Percentiles rank a stretch among this genome's conserved stretches.
phyloP scores from a whole-genome alignment of 1,140 invertebrate genomes.

The Oscheius sp. region DNA sequence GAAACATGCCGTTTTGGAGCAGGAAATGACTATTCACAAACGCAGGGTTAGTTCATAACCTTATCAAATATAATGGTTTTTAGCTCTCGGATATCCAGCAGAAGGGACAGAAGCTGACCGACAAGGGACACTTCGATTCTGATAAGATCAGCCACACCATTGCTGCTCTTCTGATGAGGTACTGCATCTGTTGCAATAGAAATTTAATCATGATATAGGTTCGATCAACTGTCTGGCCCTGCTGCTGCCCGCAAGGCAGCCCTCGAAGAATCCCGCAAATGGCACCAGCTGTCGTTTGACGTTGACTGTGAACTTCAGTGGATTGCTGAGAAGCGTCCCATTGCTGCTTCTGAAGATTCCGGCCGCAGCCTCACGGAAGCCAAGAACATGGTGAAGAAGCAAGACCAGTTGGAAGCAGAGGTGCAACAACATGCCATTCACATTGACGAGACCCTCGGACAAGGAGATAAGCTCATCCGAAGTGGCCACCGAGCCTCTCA shows the following conservation, averaged over 20 bases:
- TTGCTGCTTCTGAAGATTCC: constrained; percentile 72
- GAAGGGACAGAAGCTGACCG: constrained; percentile 80
- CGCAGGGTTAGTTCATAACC: constrained; percentile 72
- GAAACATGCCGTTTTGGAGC: constrained; percentile 79
- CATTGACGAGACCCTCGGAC: constrained; percentile 76
- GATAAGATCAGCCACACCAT: constrained; percentile 76
- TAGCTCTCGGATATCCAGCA: constrained; percentile 23
- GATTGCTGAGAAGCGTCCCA: constrained; percentile 83
- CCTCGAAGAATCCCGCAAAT: constrained; percentile 79
- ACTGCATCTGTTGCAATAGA: background rate
- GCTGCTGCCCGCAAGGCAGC: constrained; percentile 58
- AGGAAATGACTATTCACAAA: constrained; percentile 76
- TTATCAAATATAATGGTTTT: too few relatives aligned
- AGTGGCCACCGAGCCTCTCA: constrained; percentile 74
- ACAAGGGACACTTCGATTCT: constrained; percentile 88
- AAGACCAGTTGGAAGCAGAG: constrained; percentile 82
- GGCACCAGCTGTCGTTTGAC: constrained; percentile 91
- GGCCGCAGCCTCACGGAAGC: constrained; percentile 81
- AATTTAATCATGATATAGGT: background rate
- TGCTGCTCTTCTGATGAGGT: constrained; percentile 25
- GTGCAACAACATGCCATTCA: constrained; percentile 76
- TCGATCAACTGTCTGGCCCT: constrained; percentile 25
- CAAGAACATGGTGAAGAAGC: constrained; percentile 86
- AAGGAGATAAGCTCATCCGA: constrained; percentile 71
- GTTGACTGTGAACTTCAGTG: constrained; percentile 88